Conservation (phyloP, 2,113 vertebrate species). For the Maccullochella peelii region DNA sequence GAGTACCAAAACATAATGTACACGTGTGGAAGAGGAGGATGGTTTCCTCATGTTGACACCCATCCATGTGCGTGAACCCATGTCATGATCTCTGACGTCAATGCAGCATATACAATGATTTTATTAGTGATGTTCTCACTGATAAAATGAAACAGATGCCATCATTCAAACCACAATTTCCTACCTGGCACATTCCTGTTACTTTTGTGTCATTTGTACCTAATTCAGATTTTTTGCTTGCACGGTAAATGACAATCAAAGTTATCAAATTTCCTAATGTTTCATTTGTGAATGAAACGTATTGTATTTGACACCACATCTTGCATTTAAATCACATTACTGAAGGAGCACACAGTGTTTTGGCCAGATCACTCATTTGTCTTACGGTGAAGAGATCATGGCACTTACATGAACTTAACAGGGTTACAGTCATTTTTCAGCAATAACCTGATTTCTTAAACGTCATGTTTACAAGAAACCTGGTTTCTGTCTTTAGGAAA, state of each 20-base stretch:
- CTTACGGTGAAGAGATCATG: neutral
- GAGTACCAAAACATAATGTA: slow-evolving; percentile 52
- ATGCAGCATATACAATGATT: neutral
- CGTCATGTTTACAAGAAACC: neutral
- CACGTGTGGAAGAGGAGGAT: neutral
- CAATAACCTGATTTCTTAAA: neutral
- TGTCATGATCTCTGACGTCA: neutral
- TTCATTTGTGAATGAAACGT: neutral
- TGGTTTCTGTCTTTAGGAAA: neutral
- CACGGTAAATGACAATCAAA: neutral
- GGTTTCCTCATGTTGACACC: neutral
- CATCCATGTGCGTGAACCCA: neutral
- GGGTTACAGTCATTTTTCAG: neutral
- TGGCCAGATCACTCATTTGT: neutral
- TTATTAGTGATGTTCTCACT: neutral
- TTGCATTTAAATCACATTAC: neutral
- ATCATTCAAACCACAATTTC: neutral
- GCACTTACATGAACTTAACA: neutral
- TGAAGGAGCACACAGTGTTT: neutral
- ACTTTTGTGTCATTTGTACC: neutral
- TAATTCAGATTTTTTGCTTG: neutral
- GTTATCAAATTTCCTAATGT: neutral
- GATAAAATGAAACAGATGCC: neutral
- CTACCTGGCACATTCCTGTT: no score
- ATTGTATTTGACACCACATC: neutral